Evolutionary conservation across 1,140 invertebrate genomes (phyloP), one percentile per base, ranked within the genome.

Genomic region (Luehdorfia chinensis): DNA sequence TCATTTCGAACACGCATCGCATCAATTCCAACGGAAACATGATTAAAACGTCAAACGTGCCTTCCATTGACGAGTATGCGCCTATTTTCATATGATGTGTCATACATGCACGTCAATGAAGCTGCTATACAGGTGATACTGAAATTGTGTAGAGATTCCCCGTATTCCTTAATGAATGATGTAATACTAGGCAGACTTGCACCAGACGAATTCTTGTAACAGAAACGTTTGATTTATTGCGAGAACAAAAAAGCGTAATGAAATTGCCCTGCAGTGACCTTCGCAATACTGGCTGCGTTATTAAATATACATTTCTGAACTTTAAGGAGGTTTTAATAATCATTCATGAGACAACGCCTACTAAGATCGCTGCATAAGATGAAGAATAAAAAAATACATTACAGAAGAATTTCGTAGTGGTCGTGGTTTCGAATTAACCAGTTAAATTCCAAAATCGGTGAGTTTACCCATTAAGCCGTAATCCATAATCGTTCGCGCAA

Each of bases 161-260:
- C 32, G 47, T 47, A 21, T 60, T 55, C 59, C 39, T 56, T 53
- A 55, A 45, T 64, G 59, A 47, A 72, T 84, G 79, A 84, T 84
- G 75, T 79, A 81, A 84, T 50, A 68, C 48, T 52, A 23, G 8
- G 44, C 50, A 73, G 61, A 65, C 62, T 84, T 84, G 59, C 75
- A 75, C 59, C 51, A 84, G 74, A 76, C 66, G 47, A 66, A 74
- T 84, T 75, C 68, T 66, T 64, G 50, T 55, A 63, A 65, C 62
- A 58, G 34, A 66, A 68, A 62, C 44, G 28, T 59, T 61, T 73
- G 37, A 59, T 51, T 37, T 33, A 45, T 55, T 48, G 45, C 41
- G 45, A 60, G 32, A 48, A 47, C 56, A 59, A 62, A 59, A 34
- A 43, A 45, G 33, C 37, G 51, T 30, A 43, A 43, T 16, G 39